Evolutionary conservation across 1,140 invertebrate species (phyloP).

Genomic region (Berghia stephanieae): DNA sequence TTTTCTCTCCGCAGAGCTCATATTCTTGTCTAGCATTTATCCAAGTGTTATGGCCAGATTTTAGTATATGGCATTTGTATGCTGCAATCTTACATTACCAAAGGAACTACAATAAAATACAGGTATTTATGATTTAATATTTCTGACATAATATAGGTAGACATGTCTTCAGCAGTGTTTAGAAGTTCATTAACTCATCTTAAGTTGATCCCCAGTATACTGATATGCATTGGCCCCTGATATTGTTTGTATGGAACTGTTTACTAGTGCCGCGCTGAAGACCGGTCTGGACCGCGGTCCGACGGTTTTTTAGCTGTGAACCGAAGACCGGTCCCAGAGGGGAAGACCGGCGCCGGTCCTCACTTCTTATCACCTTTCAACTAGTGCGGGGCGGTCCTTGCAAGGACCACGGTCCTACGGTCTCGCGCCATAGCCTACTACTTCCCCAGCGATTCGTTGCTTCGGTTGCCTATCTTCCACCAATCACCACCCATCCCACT

Average conservation of each 20-base stretch:
- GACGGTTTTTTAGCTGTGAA: too few relatives aligned
- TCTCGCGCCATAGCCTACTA: too few relatives aligned
- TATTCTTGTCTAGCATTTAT: slow-evolving; percentile 65
- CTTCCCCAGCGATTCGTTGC: too few relatives aligned
- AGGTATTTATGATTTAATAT: slow-evolving; percentile 41
- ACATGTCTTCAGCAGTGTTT: background rate
- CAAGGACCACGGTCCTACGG: too few relatives aligned
- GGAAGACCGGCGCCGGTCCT: too few relatives aligned
- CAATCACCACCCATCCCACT: too few relatives aligned
- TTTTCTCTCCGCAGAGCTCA: slow-evolving; percentile 49
- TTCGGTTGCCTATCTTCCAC: too few relatives aligned
- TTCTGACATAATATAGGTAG: background rate
- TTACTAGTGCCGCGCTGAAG: too few relatives aligned
- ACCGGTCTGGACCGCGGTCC: too few relatives aligned
- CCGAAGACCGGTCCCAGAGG: too few relatives aligned
- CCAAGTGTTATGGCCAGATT: slow-evolving; percentile 90
- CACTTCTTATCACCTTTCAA: too few relatives aligned
- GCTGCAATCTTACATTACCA: slow-evolving; percentile 88
- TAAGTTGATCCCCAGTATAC: background rate
- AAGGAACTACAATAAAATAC: slow-evolving; percentile 60
- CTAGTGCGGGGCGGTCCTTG: too few relatives aligned
- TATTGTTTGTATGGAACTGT: background rate
- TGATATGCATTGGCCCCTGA: background rate
- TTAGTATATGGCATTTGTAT: slow-evolving; percentile 89
- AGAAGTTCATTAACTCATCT: background rate